Evolutionary conservation across 1,140 invertebrate genomes (phyloP), one percentile per base, ranked within the genome.

Genomic region (Acromyrmex charruanus): DNA sequence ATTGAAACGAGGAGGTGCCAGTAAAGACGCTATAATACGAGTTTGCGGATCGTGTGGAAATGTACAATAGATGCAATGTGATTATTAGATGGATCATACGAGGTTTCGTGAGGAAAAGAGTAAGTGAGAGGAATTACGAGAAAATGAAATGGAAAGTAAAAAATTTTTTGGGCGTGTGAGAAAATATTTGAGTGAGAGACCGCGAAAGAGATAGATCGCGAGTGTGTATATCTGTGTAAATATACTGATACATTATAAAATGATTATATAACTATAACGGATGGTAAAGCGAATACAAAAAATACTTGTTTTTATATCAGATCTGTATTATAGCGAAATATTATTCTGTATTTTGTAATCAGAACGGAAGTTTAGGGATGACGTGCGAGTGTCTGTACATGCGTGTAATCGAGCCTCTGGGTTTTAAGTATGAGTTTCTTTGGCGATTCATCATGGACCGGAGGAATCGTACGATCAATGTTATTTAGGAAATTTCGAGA

Each of bases 331-430:
- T 95, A 95, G 93, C 88, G 89, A 93, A 92, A 92, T 91, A 94
- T 94, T 94, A 95, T 94, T 94, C 93, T 95, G 94, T 95, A 95
- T 95, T 95, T 95, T 95, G 93, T 95, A 95, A 94, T 94, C 92
- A 87, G 90, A 88, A 93, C 90, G 91, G 90, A 93, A 91, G 87
- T 77, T 85, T 91, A 92, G 93, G 91, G 87, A 93, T 92, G 91
- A 93, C 85, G 86, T 88, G 74, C 71, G 89, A 88, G 86, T 90
- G 87, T 85, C 85, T 91, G 87, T 91, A 91, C 49, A 81, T 87
- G 88, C 69, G 87, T 89, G 81, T 91, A 91, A 91, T 89, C 89
- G 82, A 87, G 87, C 85, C 72, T 88, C 82, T 91, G 89, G 66
- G 31, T 91, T 91, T 82, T 71, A 89, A 91, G 84, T 63, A 61